Base-by-base conservation (phyloP, 2,888 invertebrate species). In the Coelopa pilipes region DNA sequence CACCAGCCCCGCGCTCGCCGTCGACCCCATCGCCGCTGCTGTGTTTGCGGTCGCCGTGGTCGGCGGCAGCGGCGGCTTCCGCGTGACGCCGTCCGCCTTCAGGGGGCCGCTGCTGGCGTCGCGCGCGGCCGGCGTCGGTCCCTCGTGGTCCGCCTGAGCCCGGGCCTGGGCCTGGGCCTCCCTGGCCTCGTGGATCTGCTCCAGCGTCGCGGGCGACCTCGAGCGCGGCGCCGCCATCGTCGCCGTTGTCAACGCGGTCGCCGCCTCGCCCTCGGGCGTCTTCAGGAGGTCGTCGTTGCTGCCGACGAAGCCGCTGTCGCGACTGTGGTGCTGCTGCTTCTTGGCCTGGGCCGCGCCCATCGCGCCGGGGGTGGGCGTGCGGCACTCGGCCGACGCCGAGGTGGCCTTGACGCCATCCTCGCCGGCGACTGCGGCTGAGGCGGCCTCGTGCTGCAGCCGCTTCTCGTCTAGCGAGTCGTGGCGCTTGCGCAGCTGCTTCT, bases 221-320 rank as follows among this genome's bases (percentile, higher is more conserved):
- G 76, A 76, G 49, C 78, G 76, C 0, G 80, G 82, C 3, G 85
- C 83, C 0, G 83, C 83, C 69, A 83, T 85, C 9, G 76, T 76
- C 53, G 77, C 75, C 2, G 55, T 10, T 53, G 21, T 76, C 24
- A 15, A 70, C 1, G 75, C 70, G 7, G 81, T 76, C 2, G 76
- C 24, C 12, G 60, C 62, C n/a, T 85, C 84, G 55, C 72, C 76
- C 4, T 85, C 89, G 80, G 89, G 88, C 75, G 89, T 88, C 85
- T 93, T 92, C 57, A 95, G 88, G 75, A 96, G 89, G 86, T 96
- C 96, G 83, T 96, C 96, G 82, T 94, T 95, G 84, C 95, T 95
- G 9, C 96, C 96, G 66, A 96, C 93, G 81, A 96, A 96, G 1
- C 96, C 96, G 81, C 95, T 95, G 85, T 96, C 96, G 75, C 96